Evolutionary conservation across 2,888 invertebrate species (phyloP).

Genomic region (Stenoptilia bipunctidactyla): DNA sequence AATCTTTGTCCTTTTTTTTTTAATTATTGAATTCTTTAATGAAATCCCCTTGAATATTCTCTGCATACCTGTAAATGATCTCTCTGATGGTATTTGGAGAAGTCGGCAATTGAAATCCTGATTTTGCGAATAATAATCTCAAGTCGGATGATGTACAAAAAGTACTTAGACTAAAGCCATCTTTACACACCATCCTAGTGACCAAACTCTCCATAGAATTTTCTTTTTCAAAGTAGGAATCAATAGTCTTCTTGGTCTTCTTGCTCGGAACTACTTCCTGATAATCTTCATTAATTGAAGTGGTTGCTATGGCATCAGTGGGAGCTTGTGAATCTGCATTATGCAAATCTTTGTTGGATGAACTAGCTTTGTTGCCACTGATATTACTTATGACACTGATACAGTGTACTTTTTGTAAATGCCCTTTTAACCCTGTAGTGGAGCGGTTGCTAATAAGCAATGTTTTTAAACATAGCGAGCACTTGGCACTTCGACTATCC

Average conservation of each 20-base stretch:
- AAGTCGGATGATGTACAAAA: slow-evolving; percentile 13
- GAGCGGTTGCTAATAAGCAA: slow-evolving; percentile 6
- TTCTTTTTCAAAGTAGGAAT: slow-evolving; percentile 12
- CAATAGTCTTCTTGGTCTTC: slow-evolving; percentile 12
- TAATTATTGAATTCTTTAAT: neutral
- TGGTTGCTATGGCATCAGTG: slow-evolving; percentile 5
- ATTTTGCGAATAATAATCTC: slow-evolving; percentile 6
- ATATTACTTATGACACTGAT: slow-evolving; percentile 4
- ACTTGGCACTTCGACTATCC: slow-evolving; percentile 6
- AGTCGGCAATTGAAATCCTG: slow-evolving; percentile 9
- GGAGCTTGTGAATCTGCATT: too few species aligned
- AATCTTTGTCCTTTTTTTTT: slow-evolving; percentile 2
- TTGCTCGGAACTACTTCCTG: slow-evolving; percentile 11
- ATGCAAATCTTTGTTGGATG: too few species aligned
- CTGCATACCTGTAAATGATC: slow-evolving; percentile 6
- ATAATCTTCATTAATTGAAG: slow-evolving; percentile 6
- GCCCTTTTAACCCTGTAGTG: slow-evolving; percentile 11
- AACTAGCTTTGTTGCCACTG: neutral
- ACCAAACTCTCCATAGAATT: slow-evolving; percentile 12
- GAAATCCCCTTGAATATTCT: neutral
- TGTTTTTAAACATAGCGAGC: slow-evolving; percentile 7
- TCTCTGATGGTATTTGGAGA: slow-evolving; percentile 12
- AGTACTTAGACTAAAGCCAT: slow-evolving; percentile 14
- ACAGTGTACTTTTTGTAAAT: slow-evolving; percentile 11
- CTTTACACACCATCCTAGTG: slow-evolving; percentile 15